phyloP scores from a whole-genome alignment of 2,797 vertebrate genomes.

The Sebastes aleutianus region DNA sequence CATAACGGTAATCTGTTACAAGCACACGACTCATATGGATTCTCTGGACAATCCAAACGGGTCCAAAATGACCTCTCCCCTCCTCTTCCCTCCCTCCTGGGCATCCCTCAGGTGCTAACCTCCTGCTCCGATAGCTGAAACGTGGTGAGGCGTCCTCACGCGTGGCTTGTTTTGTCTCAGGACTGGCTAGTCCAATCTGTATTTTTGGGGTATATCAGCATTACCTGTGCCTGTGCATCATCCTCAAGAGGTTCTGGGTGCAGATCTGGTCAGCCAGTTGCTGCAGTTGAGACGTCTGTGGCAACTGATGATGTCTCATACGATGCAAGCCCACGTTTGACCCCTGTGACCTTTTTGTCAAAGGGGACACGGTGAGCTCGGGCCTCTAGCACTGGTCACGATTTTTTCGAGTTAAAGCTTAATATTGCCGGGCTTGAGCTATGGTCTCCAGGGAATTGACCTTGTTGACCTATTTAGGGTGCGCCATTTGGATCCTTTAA shows the following conservation, averaged over 20 bases:
- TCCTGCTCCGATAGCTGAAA: slow-evolving; percentile 60
- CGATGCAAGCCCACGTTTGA: slow-evolving; percentile 40
- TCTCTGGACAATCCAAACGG: slow-evolving; percentile 53
- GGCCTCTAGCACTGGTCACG: slow-evolving; percentile 53
- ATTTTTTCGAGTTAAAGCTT: slow-evolving; percentile 54
- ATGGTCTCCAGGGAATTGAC: slow-evolving; percentile 54
- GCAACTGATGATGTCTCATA: slow-evolving; percentile 57
- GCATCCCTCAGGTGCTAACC: slow-evolving; percentile 55
- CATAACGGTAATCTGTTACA: slow-evolving; percentile 63
- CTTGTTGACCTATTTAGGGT: slow-evolving; percentile 55
- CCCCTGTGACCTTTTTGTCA: slow-evolving; percentile 49
- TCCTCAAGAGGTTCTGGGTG: slow-evolving; percentile 34
- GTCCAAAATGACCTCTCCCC: slow-evolving; percentile 30
- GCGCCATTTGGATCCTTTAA: slow-evolving; percentile 71
- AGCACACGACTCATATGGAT: slow-evolving; percentile 73
- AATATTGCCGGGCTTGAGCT: slow-evolving; percentile 56
- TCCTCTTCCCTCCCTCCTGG: slow-evolving; percentile 5
- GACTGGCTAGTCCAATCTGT: slow-evolving; percentile 35
- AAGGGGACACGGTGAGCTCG: slow-evolving; percentile 28
- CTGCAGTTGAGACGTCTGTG: slow-evolving; percentile 45
- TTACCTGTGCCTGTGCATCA: slow-evolving; percentile 56
- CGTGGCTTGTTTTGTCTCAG: slow-evolving; percentile 58
- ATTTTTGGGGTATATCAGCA: slow-evolving; percentile 37
- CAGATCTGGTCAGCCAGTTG: slow-evolving; percentile 37
- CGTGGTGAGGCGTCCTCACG: slow-evolving; percentile 38